Conservation (phyloP, 2,797 vertebrate genomes). For the Falco columbarius region DNA sequence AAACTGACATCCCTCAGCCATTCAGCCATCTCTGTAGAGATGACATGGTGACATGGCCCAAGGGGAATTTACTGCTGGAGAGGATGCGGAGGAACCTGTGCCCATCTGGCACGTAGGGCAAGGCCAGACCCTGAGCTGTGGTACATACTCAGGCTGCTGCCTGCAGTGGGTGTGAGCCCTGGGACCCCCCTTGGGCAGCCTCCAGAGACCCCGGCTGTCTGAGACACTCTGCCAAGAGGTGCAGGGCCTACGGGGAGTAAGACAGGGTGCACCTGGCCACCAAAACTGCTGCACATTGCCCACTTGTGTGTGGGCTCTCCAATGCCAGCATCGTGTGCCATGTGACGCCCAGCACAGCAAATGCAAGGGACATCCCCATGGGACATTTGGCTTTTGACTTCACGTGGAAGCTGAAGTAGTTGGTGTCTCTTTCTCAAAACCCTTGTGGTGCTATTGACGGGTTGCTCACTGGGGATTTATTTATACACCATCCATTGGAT, state of each 20-base stretch:
- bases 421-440: neutral
- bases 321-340: neutral
- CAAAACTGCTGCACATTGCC: fast-evolving
- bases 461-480: neutral
- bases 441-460: neutral
- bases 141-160: neutral
- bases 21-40: neutral
- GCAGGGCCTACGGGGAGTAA: neutral
- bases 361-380: neutral
- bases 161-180: neutral
- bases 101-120: fast-evolving
- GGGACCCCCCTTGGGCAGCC: neutral
- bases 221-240: neutral
- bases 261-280: neutral
- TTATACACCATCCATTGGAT: too few relatives aligned
- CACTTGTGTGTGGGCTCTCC: neutral
- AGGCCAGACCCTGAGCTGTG: fast-evolving
- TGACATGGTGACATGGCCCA: fast-evolving
- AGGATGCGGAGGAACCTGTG: neutral
- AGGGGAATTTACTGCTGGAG: neutral
- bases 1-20: fast-evolving
- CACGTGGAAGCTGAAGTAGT: neutral
- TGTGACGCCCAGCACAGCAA: neutral
- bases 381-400: neutral
- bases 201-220: neutral